Conservation (phyloP, 2,888 invertebrate species). For the Pegoplata infirma region DNA sequence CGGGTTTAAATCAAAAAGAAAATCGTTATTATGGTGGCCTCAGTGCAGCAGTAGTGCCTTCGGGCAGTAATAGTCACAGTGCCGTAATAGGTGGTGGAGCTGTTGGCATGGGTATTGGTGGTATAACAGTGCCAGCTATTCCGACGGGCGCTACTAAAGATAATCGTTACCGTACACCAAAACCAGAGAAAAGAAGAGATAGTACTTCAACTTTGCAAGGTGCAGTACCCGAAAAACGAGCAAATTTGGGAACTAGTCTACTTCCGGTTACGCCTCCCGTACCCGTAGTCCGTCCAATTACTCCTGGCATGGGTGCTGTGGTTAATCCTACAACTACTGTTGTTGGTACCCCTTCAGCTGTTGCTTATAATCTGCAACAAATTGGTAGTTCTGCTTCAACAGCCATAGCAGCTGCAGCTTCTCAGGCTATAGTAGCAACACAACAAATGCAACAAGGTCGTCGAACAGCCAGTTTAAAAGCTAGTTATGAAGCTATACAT, state of each 20-base stretch:
- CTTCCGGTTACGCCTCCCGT: conserved; percentile 67
- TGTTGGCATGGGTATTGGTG: conserved; percentile 59
- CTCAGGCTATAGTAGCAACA: conserved; percentile 97
- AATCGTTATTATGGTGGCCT: conserved; percentile 82
- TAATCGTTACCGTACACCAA: conserved; percentile 80
- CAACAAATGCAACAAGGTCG: conserved; percentile 98
- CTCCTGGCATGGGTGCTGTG: conserved; percentile 73
- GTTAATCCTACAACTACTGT: conserved; percentile 70
- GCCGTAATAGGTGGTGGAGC: conserved; percentile 59
- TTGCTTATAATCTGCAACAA: conserved; percentile 87
- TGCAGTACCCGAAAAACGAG: conserved; percentile 72
- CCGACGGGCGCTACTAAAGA: conserved; percentile 66
- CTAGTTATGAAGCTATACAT: conserved; percentile 94
- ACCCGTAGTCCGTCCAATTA: conserved; percentile 72
- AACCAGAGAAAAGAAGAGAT: conserved; percentile 87
- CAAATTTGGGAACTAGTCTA: conserved; percentile 68
- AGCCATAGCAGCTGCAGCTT: conserved; percentile 95
- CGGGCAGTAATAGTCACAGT: conserved; percentile 67
- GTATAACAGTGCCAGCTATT: conserved; percentile 60
- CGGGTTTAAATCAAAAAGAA: conserved; percentile 87
- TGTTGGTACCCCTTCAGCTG: conserved; percentile 73
- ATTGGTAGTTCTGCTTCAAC: conserved; percentile 86
- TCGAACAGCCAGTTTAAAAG: conserved; percentile 94
- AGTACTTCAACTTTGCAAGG: conserved; percentile 79
- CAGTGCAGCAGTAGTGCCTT: conserved; percentile 61